These are phyloP conservation scores for Helleia helle DNA, from an alignment of 2,888 invertebrate species.

Conservation along the genomic window DNA sequence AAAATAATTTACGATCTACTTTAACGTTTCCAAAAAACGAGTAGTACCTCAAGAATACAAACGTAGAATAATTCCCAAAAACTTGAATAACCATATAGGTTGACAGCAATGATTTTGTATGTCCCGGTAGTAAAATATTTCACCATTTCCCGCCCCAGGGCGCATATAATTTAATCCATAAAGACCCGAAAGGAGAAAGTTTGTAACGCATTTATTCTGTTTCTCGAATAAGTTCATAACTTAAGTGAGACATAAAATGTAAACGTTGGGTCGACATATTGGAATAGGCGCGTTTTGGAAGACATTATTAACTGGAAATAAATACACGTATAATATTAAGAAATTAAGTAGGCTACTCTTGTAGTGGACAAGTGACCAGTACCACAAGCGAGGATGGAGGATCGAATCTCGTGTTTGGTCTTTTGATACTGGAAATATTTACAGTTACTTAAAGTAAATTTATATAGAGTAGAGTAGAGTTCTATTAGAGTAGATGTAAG, in stretches of 20 bases:
- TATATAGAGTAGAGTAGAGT: too few species aligned
- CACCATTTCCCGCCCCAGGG: slow-evolving; percentile 61
- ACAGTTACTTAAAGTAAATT: too few species aligned
- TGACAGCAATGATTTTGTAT: slow-evolving; percentile 45
- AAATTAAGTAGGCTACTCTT: too few species aligned
- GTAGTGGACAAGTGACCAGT: too few species aligned
- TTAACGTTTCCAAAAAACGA: too few species aligned
- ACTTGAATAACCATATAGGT: slow-evolving; percentile 37
- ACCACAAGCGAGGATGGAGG: too few species aligned
- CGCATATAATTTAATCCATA: slow-evolving; percentile 66
- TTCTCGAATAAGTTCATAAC: slow-evolving; percentile 41
- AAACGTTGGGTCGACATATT: background rate
- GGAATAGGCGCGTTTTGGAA: background rate
- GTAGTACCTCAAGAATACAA: background rate
- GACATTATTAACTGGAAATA: too few species aligned
- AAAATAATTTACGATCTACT: too few species aligned
- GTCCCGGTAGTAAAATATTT: slow-evolving; percentile 62
- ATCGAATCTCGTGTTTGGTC: too few species aligned
- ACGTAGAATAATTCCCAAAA: background rate
- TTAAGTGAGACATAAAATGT: slow-evolving; percentile 30
- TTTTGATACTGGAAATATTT: too few species aligned
- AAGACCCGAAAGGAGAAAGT: slow-evolving; percentile 59
- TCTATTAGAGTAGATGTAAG: too few species aligned
- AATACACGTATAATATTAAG: too few species aligned
- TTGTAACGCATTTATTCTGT: slow-evolving; percentile 57